Evolutionary conservation across 2,888 invertebrate species (phyloP).

Genomic region (Apotomis capreana): DNA sequence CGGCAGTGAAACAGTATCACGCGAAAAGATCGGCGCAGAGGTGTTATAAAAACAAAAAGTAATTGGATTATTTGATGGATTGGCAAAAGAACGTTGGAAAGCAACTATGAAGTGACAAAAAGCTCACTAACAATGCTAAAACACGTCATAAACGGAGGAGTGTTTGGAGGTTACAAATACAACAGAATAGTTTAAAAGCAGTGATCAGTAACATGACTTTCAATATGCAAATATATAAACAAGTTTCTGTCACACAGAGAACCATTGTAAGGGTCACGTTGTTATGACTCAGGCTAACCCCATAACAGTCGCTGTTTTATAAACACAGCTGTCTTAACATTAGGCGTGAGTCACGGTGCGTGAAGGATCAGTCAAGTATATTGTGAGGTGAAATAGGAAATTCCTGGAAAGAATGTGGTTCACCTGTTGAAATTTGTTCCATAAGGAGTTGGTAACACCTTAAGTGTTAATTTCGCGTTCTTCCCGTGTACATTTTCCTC

Average conservation of each 20-base stretch:
- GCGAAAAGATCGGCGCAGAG: conserved; percentile 36
- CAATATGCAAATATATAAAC: conserved; percentile 15
- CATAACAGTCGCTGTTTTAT: conserved; percentile 54
- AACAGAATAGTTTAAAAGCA: neutral
- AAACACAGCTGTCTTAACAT: conserved; percentile 52
- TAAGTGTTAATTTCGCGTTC: conserved; percentile 14
- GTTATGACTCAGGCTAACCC: conserved; percentile 50
- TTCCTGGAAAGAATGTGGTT: conserved; percentile 15
- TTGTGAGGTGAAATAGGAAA: conserved; percentile 15
- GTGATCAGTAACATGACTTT: conserved; percentile 1
- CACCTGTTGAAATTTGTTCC: conserved; percentile 36
- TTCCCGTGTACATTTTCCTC: conserved; percentile 21
- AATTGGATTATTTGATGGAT: conserved; percentile 31
- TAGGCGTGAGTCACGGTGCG: conserved; percentile 48
- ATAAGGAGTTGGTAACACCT: conserved; percentile 16
- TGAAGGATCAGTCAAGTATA: conserved; percentile 36
- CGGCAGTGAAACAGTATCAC: conserved; percentile 63
- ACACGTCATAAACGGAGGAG: no score
- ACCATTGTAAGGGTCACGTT: conserved; percentile 52
- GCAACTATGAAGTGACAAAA: neutral
- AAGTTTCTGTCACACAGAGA: conserved; percentile 55
- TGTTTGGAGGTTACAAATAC: neutral
- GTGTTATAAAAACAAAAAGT: conserved; percentile 23
- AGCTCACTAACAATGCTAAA: neutral
- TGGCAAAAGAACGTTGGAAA: neutral